Evolutionary conservation across 2,888 invertebrate genomes (phyloP).

Genomic region (Hofmannophila pseudospretella): DNA sequence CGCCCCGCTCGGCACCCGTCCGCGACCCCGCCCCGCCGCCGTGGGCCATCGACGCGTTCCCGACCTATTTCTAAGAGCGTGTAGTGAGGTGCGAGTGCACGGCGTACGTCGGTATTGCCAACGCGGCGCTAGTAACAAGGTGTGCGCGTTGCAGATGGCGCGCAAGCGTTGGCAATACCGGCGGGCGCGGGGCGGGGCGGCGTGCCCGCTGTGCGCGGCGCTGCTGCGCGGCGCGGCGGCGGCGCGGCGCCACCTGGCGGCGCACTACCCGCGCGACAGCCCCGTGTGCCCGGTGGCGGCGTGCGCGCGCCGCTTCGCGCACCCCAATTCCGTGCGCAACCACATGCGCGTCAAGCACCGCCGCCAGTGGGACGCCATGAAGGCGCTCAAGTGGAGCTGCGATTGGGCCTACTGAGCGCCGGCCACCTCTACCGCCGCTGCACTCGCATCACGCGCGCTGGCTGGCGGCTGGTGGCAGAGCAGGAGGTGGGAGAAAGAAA

Average conservation of each 20-base stretch:
- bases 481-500: no score
- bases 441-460: no score
- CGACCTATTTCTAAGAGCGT: no score
- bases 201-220: conserved; percentile 86
- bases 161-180: conserved; percentile 7
- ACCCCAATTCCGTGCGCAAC: conserved; percentile 92
- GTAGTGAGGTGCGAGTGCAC: no score
- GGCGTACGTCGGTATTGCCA: no score
- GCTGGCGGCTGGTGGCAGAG: no score
- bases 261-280: conserved; percentile 91
- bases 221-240: conserved; percentile 82
- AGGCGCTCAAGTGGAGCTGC: conserved; percentile 86
- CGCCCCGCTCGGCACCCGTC: conserved; percentile 3
- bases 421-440: no score
- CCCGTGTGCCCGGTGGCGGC: conserved; percentile 87
- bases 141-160: conserved; percentile 80
- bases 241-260: conserved; percentile 86
- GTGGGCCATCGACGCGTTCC: conserved; percentile 6
- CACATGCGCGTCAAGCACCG: conserved; percentile 92
- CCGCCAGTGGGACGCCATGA: conserved; percentile 89
- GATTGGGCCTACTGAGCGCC: no score
- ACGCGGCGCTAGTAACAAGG: conserved; percentile 48
- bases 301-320: conserved; percentile 86
- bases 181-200: conserved; percentile 33
- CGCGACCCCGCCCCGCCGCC: conserved; percentile 19